Base-by-base conservation (phyloP, 2,113 vertebrate genomes). In the Myanophis thanlyinensis region DNA sequence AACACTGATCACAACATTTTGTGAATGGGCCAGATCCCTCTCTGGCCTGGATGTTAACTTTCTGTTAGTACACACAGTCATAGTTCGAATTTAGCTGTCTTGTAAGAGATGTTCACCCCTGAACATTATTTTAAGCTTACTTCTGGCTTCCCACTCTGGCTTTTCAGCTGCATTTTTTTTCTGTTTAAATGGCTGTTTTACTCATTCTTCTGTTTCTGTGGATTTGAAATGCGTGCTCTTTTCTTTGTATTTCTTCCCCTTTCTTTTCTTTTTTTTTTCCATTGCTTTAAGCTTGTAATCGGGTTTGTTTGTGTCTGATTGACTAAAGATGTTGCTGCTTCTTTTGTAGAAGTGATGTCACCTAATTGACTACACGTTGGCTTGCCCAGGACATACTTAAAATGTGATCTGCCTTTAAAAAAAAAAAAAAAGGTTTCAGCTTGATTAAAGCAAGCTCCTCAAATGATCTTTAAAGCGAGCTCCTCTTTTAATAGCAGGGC, bases 301-400 rank as follows among this genome's bases (percentile, higher is more conserved):
- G 94, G 96, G 97, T 98, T 98, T 98, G 97, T 97, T 98, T 97
- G 96, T 97, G 97, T 89, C 97, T 97, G 97, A 98, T 98, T 97
- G 96, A 98, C 97, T 95, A 97, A 97, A 97, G 97, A 97, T 97
- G 98, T 96, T 96, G 95, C 95, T 94, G 85, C 90, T 96, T 94
- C 96, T 96, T 97, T 96, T 94, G 96, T 96, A 95, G 92, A 94
- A 96, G 95, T 96, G 97, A 97, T 96, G 97, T 96, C 93, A 96
- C 92, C 94, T 98, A 98, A 98, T 98, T 97, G 97, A 94, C 97
- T 98, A 94, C 97, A 98, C 95, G 95, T 96, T 97, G 94, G 95
- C 96, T 97, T 94, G 94, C 96, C 95, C 94, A 97, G 96, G 89
- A 97, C 96, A 96, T 94, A 92, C 93, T 94, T 96, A 97, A 97